phyloP scores from a whole-genome alignment of 2,888 invertebrate genomes.

The Strigamia crassipes region DNA sequence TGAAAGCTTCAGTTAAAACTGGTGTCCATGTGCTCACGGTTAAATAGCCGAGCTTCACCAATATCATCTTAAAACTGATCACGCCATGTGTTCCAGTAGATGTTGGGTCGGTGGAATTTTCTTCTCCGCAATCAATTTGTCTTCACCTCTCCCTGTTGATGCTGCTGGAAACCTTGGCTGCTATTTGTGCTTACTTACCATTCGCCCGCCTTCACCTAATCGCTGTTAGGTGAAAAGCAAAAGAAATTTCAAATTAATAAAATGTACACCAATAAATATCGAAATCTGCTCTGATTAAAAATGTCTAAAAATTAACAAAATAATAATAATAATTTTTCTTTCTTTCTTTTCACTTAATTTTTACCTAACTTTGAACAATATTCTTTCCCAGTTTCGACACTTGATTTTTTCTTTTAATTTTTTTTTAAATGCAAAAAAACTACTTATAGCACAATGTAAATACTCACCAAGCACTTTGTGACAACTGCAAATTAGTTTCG shows the following conservation, averaged over 20 bases:
- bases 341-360: not conserved
- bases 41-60: not conserved
- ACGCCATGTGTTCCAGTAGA: not conserved
- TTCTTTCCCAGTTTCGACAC: not conserved
- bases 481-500: constrained; percentile 82
- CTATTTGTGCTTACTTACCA: constrained; percentile 55
- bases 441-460: not conserved
- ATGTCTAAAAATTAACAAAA: constrained; percentile 39
- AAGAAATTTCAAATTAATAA: constrained; percentile 49
- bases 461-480: constrained; percentile 90
- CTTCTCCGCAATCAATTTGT: not conserved
- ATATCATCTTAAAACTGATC: not conserved
- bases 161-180: constrained; percentile 48
- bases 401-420: constrained; percentile 20
- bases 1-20: not conserved
- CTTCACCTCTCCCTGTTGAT: not conserved
- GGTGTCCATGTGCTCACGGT: not conserved
- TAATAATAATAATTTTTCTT: constrained; percentile 5
- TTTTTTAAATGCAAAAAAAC: not conserved
- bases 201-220: constrained; percentile 52
- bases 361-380: not conserved
- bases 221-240: constrained; percentile 53
- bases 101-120: not conserved
- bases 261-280: not conserved
- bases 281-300: not conserved